phyloP scores from a whole-genome alignment of 2,797 vertebrate species.

The Harpagifer antarcticus region DNA sequence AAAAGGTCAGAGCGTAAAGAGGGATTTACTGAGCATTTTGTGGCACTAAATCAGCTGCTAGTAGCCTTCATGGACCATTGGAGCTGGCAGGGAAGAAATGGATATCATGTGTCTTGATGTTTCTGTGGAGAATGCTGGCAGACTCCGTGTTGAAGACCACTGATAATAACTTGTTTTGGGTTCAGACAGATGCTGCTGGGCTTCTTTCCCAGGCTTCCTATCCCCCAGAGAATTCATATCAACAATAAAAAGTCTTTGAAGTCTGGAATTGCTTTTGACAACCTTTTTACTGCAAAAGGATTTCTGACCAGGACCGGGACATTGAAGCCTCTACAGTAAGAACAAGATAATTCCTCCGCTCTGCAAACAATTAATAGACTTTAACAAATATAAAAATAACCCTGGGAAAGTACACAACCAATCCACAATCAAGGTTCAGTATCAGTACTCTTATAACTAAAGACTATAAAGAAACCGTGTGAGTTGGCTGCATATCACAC shows the following conservation, averaged over 20 bases:
- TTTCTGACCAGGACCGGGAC: neutral
- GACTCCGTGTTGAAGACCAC: constrained; percentile 3
- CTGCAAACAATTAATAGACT: neutral
- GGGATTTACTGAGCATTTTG: neutral
- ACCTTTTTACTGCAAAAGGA: constrained; percentile 8
- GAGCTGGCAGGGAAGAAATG: constrained; percentile 19
- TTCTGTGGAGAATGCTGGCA: constrained; percentile 14
- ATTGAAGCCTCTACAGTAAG: neutral
- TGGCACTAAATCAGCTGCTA: neutral
- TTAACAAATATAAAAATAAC: constrained; percentile 4
- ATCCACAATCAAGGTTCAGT: too few species aligned
- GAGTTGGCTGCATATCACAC: constrained; percentile 5
- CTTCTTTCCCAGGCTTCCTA: constrained; percentile 34
- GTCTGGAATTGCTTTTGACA: neutral
- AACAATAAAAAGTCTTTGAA: constrained; percentile 47
- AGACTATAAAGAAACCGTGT: constrained; percentile 1
- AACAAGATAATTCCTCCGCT: neutral
- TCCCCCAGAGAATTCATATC: constrained; percentile 19
- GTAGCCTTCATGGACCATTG: neutral
- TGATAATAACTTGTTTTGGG: constrained; percentile 26
- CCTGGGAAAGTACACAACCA: neutral
- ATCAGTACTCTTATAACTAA: neutral
- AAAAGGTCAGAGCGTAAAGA: constrained; percentile 8
- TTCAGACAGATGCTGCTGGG: constrained; percentile 25
- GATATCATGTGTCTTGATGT: constrained; percentile 5